A percentile compares a stretch with the other conserved stretches of the same genome.
Evolutionary conservation across 2,888 invertebrate genomes (phyloP).

Genomic region (Palloptera scutellata): DNA sequence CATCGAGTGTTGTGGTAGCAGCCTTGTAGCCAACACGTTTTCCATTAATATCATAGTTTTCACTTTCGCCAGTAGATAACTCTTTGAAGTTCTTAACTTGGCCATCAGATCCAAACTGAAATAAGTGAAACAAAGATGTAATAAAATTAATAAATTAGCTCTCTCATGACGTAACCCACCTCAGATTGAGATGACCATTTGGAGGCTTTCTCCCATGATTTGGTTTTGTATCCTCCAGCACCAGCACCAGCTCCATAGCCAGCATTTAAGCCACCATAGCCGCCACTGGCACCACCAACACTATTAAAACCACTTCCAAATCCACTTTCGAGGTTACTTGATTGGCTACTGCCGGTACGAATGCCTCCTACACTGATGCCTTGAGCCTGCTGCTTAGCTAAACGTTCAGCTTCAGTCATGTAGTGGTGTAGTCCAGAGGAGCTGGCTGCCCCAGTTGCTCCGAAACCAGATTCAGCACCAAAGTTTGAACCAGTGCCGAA

Average conservation of each 20-base stretch:
- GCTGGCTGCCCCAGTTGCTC: constrained; percentile 22
- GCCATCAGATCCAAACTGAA: constrained; percentile 58
- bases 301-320: constrained; percentile 26
- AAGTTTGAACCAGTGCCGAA: constrained; percentile 39
- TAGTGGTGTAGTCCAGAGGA: constrained; percentile 49
- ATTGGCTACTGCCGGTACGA: constrained; percentile 47
- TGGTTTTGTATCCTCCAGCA: constrained; percentile 51
- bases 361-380: constrained; percentile 46
- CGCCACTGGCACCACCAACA: constrained; percentile 25
- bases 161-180: constrained; percentile 42
- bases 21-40: constrained; percentile 66
- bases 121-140: constrained; percentile 11
- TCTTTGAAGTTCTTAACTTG: constrained; percentile 60
- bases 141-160: background rate
- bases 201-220: constrained; percentile 64
- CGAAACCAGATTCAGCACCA: constrained; percentile 36
- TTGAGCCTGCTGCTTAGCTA: constrained; percentile 57
- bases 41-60: constrained; percentile 67
- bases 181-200: constrained; percentile 64
- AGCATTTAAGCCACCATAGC: constrained; percentile 22
- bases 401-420: constrained; percentile 58
- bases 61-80: constrained; percentile 62
- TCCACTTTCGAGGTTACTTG: constrained; percentile 34
- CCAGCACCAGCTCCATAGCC: constrained; percentile 30
- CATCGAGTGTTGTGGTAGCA: constrained; percentile 70